phyloP scores from a whole-genome alignment of 2,888 invertebrate genomes.

The Ophion obscuratus region DNA sequence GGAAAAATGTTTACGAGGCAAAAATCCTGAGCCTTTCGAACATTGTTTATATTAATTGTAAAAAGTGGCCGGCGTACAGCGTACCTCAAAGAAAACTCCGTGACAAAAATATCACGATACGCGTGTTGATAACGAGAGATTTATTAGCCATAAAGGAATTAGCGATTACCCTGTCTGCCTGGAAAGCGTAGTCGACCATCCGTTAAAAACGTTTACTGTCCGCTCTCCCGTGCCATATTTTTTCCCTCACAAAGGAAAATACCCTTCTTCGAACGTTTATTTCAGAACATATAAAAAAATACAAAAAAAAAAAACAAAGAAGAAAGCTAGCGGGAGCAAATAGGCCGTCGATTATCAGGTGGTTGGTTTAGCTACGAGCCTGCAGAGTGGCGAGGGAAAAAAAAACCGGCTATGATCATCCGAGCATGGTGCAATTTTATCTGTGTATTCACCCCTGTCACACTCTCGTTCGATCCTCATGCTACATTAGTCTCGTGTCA shows the following conservation, averaged over 20 bases:
- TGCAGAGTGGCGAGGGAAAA: constrained; percentile 3
- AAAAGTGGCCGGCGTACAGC: not conserved
- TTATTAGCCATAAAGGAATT: constrained; percentile 29
- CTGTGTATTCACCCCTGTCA: constrained; percentile 35
- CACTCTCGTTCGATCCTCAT: constrained; percentile 40
- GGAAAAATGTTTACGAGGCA: too few relatives aligned
- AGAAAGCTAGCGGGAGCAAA: constrained; percentile 32
- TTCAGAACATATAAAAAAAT: not conserved
- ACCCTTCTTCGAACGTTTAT: constrained; percentile 17
- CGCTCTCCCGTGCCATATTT: constrained; percentile 46
- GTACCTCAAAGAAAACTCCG: not conserved
- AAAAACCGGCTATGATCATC: constrained; percentile 50
- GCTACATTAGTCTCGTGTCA: constrained; percentile 60
- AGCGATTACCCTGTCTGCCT: constrained; percentile 20
- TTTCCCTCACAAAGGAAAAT: constrained; percentile 28
- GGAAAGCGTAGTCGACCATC: constrained; percentile 21
- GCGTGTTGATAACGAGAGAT: constrained; percentile 9
- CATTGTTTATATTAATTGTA: not conserved
- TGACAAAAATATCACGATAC: constrained; percentile 2
- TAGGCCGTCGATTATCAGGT: constrained; percentile 58
- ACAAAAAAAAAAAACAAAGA: constrained; percentile 23
- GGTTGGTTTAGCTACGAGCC: constrained; percentile 29
- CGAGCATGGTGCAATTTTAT: constrained; percentile 58
- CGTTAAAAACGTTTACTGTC: constrained; percentile 50
- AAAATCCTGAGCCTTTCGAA: too few relatives aligned